These are phyloP conservation scores for Tupaia chinensis DNA, from an alignment of 2,113 vertebrate species.

Conservation along the genomic window DNA sequence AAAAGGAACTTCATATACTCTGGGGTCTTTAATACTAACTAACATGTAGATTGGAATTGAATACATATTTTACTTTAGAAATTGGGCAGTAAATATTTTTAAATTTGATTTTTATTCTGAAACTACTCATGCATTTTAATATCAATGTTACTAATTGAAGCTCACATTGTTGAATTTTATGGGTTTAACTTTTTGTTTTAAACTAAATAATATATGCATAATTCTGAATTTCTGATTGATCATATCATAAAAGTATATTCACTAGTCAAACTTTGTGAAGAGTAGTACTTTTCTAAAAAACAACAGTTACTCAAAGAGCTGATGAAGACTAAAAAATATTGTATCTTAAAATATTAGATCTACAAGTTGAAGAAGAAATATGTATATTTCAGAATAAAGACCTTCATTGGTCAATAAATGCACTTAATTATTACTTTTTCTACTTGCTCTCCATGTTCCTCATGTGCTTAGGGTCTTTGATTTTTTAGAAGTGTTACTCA, in stretches of 20 bases:
- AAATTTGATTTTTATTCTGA: not conserved
- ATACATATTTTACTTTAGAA: not conserved
- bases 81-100: not conserved
- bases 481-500: not conserved
- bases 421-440: conserved; percentile 22
- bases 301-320: not conserved
- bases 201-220: not conserved
- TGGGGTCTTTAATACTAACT: not conserved
- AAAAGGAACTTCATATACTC: not conserved
- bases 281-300: not conserved
- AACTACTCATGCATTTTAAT: not conserved
- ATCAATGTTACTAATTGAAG: not conserved
- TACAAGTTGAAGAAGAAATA: conserved; percentile 1
- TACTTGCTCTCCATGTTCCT: not conserved
- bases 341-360: not conserved
- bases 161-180: not conserved
- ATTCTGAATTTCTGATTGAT: not conserved
- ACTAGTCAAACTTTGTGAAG: not conserved
- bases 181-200: not conserved
- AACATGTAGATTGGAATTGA: not conserved
- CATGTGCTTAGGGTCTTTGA: not conserved
- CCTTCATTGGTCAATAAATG: not conserved
- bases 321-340: not conserved
- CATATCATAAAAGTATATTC: not conserved
- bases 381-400: not conserved